Evolutionary conservation across 2,888 invertebrate genomes (phyloP), one percentile per base, ranked within the genome.

Genomic region (Macrosiphum euphorbiae): DNA sequence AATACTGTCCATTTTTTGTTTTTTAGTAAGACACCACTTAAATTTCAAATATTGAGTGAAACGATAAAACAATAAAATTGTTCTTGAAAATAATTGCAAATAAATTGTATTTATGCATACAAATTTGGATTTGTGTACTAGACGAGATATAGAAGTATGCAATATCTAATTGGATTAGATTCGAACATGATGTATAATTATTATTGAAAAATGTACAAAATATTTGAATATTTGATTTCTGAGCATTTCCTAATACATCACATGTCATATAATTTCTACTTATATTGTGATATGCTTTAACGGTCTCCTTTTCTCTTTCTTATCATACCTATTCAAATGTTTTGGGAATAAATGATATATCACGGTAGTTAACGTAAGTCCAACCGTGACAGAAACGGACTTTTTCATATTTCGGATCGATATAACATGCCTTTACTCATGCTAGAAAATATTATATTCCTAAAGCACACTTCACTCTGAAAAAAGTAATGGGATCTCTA

Each of bases 311-410:
- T 52, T 52, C 16, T n/a, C 16, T 4, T n/a, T 84, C 16, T 84
- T 85, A 55, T n/a, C 4, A 44, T 16, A 44, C 47, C 47, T 47
- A 11, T 47, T 84, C n/a, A 50, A 55, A 91, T 55, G 55, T 86
- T 91, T 85, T 91, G 26, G 26, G 24, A 85, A 24, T 20, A 58
- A 35, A 85, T 85, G 85, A 85, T 85, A 44, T 67, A 67, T 67
- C 11, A 91, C 44, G 55, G 85, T 91, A 4, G 41, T 41, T 44
- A 55, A 44, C 52, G n/a, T 35, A 84, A 28, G 84, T 85, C 5
- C n/a, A n/a, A 44, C 52, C 24, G 44, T 85, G 44, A 85, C 55
- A 85, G 28, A 13, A 85, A 84, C 55, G 16, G 84, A 44, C n/a
- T 91, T 85, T 91, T 58, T 24, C n/a, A 44, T 85, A 20, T 10